Evolutionary conservation across 2,888 invertebrate genomes (phyloP).

Genomic region (Galerucella nymphaeae): DNA sequence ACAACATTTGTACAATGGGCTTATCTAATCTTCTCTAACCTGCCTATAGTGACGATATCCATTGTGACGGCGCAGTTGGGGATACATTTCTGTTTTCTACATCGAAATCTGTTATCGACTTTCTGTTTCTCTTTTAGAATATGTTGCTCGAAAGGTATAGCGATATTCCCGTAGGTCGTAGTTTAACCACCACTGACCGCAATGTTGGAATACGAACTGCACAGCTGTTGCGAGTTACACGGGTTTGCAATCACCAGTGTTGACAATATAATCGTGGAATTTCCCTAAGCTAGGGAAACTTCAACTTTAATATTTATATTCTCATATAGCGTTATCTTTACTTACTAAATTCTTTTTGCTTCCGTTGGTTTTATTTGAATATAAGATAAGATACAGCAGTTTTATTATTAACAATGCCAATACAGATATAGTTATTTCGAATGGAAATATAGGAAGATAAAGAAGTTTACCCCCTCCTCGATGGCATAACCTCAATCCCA

Average conservation of each 20-base stretch:
- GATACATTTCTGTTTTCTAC: conserved; percentile 7
- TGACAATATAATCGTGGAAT: neutral
- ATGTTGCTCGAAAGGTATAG: neutral
- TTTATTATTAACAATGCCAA: neutral
- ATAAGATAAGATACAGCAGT: neutral
- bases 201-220: conserved; percentile 21
- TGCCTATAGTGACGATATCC: neutral
- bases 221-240: conserved; percentile 30
- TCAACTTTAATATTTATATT: neutral
- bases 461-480: too few relatives aligned
- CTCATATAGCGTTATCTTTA: neutral
- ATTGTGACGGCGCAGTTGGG: conserved; percentile 12
- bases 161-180: conserved; percentile 6
- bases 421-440: neutral
- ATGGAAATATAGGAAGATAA: neutral
- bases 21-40: conserved; percentile 12
- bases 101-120: neutral
- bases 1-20: conserved; percentile 3
- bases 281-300: neutral
- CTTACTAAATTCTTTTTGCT: neutral
- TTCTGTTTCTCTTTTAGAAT: neutral
- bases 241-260: conserved; percentile 22
- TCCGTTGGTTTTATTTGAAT: conserved; percentile 1
- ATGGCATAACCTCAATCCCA: too few relatives aligned
- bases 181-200: conserved; percentile 10